Conservation (phyloP, 2,113 vertebrate genomes). For the Sialia sialis region DNA sequence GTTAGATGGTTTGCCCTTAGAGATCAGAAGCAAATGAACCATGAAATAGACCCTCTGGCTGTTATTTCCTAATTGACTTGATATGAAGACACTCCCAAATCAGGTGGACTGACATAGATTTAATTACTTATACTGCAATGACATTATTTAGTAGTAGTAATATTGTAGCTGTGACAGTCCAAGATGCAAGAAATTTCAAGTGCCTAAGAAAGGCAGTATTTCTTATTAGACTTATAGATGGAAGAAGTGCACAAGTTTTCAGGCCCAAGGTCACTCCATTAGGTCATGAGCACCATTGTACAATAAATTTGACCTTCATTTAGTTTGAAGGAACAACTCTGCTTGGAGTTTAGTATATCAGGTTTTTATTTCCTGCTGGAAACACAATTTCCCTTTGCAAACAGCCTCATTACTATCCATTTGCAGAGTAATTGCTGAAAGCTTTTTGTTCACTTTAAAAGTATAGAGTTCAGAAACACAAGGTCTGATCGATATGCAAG, state of each 20-base stretch:
- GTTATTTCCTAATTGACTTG: slow-evolving; percentile 58
- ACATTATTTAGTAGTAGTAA: slow-evolving; percentile 48
- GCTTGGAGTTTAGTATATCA: neutral
- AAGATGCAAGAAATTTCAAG: neutral
- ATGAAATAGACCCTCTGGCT: slow-evolving; percentile 64
- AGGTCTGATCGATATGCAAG: neutral
- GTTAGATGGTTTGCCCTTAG: slow-evolving; percentile 58
- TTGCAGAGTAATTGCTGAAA: neutral
- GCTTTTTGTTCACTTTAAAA: neutral
- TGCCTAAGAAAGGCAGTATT: neutral
- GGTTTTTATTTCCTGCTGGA: slow-evolving; percentile 11
- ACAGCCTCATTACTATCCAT: slow-evolving; percentile 3
- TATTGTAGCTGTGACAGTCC: neutral
- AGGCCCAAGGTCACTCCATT: neutral
- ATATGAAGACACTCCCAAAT: slow-evolving; percentile 44
- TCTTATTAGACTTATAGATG: neutral
- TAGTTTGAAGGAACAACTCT: neutral
- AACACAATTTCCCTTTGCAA: slow-evolving; percentile 14
- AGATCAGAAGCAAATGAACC: slow-evolving; percentile 63
- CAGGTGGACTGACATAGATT: slow-evolving; percentile 46
- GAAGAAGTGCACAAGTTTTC: neutral
- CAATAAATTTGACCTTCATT: neutral
- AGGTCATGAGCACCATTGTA: neutral
- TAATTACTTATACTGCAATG: slow-evolving; percentile 53
- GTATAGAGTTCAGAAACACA: neutral